A percentile compares a stretch with the other conserved stretches of the same genome.
Evolutionary conservation across 2,113 vertebrate species (phyloP).

Genomic region (Hippoglossus stenolepis): DNA sequence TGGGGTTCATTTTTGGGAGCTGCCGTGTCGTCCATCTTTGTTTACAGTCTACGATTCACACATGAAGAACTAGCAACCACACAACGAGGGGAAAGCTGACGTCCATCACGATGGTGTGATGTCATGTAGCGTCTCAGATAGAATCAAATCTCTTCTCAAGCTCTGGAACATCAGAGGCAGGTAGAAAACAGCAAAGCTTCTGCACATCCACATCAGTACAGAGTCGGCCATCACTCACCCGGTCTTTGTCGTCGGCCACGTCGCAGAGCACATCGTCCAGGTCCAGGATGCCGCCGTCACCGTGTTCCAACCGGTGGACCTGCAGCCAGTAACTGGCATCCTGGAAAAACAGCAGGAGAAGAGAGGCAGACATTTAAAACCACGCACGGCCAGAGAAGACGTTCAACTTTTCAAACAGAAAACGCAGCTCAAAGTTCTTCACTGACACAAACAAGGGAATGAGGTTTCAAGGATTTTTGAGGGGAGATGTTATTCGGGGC

Average conservation of each 20-base stretch:
- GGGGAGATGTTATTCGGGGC: no score
- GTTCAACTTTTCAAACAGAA: background rate
- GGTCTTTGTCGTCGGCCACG: constrained; percentile 95
- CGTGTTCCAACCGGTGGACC: constrained; percentile 92
- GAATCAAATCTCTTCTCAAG: background rate
- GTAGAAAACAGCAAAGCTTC: background rate
- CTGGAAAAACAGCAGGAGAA: constrained; percentile 67
- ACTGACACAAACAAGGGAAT: no score
- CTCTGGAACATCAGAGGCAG: background rate
- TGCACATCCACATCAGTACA: background rate
- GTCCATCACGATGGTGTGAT: background rate
- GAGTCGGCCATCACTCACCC: constrained; percentile 84
- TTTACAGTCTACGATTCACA: background rate
- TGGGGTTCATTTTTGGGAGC: background rate
- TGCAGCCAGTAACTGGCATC: constrained; percentile 95
- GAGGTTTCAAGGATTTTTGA: no score
- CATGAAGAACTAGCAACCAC: background rate
- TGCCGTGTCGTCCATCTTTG: background rate
- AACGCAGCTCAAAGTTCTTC: no score
- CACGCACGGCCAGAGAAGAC: background rate
- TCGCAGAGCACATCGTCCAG: constrained; percentile 94
- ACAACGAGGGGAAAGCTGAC: no score
- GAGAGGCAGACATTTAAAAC: background rate
- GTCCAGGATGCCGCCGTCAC: constrained; percentile 95
- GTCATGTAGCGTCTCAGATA: no score